phyloP scores from a whole-genome alignment of 2,113 vertebrate species.

The Amphiprion ocellaris region DNA sequence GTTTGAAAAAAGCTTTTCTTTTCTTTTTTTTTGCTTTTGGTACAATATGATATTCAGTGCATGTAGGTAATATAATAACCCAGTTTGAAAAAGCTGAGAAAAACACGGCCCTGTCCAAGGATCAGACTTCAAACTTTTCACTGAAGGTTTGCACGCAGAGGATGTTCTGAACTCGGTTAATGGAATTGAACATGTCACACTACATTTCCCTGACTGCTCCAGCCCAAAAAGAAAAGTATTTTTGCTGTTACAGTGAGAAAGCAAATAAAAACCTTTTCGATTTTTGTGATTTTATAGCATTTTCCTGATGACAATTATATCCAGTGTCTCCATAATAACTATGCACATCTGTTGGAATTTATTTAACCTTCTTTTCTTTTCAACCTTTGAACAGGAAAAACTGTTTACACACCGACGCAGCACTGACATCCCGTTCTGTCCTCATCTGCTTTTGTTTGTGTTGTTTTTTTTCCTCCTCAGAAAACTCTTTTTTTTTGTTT shows the following conservation, averaged over 20 bases:
- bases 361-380: slow-evolving; percentile 42
- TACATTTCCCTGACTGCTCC: slow-evolving; percentile 52
- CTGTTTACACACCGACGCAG: slow-evolving; percentile 76
- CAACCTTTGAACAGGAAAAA: slow-evolving; percentile 59
- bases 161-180: slow-evolving; percentile 65
- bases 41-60: slow-evolving; percentile 61
- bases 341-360: slow-evolving; percentile 60
- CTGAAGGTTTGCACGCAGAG: slow-evolving; percentile 71
- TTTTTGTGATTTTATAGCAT: slow-evolving; percentile 49
- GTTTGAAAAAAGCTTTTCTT: slow-evolving; percentile 45
- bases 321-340: slow-evolving; percentile 45
- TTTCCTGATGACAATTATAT: slow-evolving; percentile 34
- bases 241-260: slow-evolving; percentile 53
- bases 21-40: slow-evolving; percentile 35
- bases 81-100: slow-evolving; percentile 73
- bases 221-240: slow-evolving; percentile 41
- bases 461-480: slow-evolving; percentile 1
- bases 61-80: slow-evolving; percentile 76
- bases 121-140: slow-evolving; percentile 67
- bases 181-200: slow-evolving; percentile 61
- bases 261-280: slow-evolving; percentile 62
- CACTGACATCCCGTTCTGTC: slow-evolving; percentile 72
- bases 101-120: slow-evolving; percentile 61
- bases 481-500: slow-evolving; percentile 35
- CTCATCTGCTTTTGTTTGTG: slow-evolving; percentile 67